Evolutionary conservation across 1,140 invertebrate species (phyloP), one percentile per base, ranked within the genome.

Genomic region (Cyclina sinensis): DNA sequence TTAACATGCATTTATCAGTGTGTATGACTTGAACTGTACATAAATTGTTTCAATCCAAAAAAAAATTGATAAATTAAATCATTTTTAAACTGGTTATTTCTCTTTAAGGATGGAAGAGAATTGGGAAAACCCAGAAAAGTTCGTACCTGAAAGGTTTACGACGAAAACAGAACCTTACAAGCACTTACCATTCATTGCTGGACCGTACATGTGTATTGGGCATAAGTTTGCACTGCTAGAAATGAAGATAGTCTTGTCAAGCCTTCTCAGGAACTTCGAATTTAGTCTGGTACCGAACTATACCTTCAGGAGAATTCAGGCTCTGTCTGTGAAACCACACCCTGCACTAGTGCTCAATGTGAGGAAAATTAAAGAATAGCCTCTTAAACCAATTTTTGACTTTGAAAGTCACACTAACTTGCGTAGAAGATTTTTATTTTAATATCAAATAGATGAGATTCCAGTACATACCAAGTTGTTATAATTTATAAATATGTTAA

Each of bases 191-290:
- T 94, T 94, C 86, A 86, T 68, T 37, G 79, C 89, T 21, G 93
- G 93, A 37, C 89, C 91, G 21, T 90, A 91, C 48, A 93, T 92
- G 90, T 92, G 91, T 78, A 91, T 93, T 46, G 92, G 93, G 9
- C 59, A 92, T 62, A 90, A 88, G 46, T 94, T 93, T 89, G 90
- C 92, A 30, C 74, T 93, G 73, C 84, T 91, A 30, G 93, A 94
- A 74, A 91, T 91, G 78, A 93, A 92, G 74, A 89, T 90, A 12
- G 90, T 92, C 5, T 65, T 94, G n/a, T 86, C 91, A 18, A 48
- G 74, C 11, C 76, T 94, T 4, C 27, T 92, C 0, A 70, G 74
- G 73, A 65, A 91, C 35, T 93, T 89, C 37, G 62, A 79, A 39
- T 92, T 93, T 83, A 68, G 82, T 24, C 57, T 88, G 51, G 79